Evolutionary conservation across 2,113 vertebrate species (phyloP), one percentile per base, ranked within the genome.

Genomic region (Pongo abelii): DNA sequence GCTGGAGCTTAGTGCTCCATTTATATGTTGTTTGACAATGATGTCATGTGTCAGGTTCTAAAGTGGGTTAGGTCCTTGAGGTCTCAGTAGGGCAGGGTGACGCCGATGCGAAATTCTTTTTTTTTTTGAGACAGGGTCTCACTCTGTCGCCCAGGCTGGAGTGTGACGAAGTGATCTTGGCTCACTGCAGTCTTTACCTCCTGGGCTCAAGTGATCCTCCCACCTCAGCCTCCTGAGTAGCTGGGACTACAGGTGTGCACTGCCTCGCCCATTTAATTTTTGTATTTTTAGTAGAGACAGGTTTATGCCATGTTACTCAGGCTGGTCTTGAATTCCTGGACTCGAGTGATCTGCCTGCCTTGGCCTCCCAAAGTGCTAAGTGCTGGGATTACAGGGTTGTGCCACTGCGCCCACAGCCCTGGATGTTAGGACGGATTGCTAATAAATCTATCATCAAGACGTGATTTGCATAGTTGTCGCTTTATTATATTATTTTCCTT

Each of bases 401-500:
- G 64, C 64, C 32, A 69, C 32, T 35, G 64, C 0, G 0, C 14
- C 1, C 1, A 13, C 17, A 86, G 32, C n/a, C 32, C 13, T 13
- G 55, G 32, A 43, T 0, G 0, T 50, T 59, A 50, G 86, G n/a
- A 3, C 0, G 27, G 40, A 83, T 70, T 50, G n/a, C n/a, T 83
- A 96, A 85, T 84, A 93, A 97, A 89, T 92, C 81, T 64, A 69
- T 78, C 40, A 93, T 57, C 20, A 38, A 35, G 67, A 17, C 35
- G n/a, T n/a, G 92, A 79, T 91, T 89, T 13, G 10, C 38, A 17
- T 11, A 40, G 20, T 88, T 69, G 18, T 40, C 46, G 85, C n/a
- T 98, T 98, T 90, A 89, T 97, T 55, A 52, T 75, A 32, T 46
- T 89, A 55, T 48, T 91, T 80, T 38, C 38, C 48, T 88, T 30